A percentile compares a stretch with the other conserved stretches of the same genome.
phyloP scores from a whole-genome alignment of 2,888 invertebrate species.

The Drosophila recens region DNA sequence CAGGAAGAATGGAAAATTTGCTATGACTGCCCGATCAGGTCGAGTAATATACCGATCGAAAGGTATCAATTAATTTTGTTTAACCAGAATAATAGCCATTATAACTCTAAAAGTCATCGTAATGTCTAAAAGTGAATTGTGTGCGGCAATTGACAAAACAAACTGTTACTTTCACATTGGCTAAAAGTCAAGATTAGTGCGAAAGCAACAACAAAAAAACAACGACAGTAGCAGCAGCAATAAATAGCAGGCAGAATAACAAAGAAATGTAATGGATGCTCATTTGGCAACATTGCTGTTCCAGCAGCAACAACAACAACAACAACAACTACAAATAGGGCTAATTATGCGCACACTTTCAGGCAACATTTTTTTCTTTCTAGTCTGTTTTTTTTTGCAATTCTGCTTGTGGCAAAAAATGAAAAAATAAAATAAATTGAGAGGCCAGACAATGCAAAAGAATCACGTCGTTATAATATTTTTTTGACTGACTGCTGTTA shows the following conservation, averaged over 20 bases:
- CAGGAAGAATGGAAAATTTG: too few relatives aligned
- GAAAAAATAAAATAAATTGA: slow-evolving; percentile 33
- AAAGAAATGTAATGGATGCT: slow-evolving; percentile 77
- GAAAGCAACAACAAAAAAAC: slow-evolving; percentile 36
- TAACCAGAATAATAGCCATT: slow-evolving; percentile 3
- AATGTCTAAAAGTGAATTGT: slow-evolving; percentile 25
- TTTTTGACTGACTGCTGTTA: slow-evolving; percentile 37
- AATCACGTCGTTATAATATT: slow-evolving; percentile 69
- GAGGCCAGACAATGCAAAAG: slow-evolving; percentile 64
- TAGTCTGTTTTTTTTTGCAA: slow-evolving; percentile 36
- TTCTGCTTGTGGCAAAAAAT: slow-evolving; percentile 34
- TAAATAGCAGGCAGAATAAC: slow-evolving; percentile 46
- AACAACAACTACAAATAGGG: slow-evolving; percentile 66
- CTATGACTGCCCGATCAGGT: too few relatives aligned
- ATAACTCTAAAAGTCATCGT: slow-evolving; percentile 28
- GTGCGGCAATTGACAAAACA: slow-evolving; percentile 39
- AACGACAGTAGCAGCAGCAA: slow-evolving; percentile 14
- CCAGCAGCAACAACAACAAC: slow-evolving; percentile 37
- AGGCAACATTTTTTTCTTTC: slow-evolving; percentile 33
- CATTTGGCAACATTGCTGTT: slow-evolving; percentile 65
- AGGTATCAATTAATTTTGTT: too few relatives aligned
- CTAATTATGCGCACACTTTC: slow-evolving; percentile 78
- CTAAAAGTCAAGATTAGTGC: slow-evolving; percentile 62
- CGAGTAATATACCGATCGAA: too few relatives aligned
- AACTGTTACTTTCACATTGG: slow-evolving; percentile 75